Percentiles rank a stretch among this genome's conserved stretches.
These are phyloP conservation scores for Grapholita molesta DNA, from an alignment of 1,140 invertebrate species.

Conservation along the genomic window DNA sequence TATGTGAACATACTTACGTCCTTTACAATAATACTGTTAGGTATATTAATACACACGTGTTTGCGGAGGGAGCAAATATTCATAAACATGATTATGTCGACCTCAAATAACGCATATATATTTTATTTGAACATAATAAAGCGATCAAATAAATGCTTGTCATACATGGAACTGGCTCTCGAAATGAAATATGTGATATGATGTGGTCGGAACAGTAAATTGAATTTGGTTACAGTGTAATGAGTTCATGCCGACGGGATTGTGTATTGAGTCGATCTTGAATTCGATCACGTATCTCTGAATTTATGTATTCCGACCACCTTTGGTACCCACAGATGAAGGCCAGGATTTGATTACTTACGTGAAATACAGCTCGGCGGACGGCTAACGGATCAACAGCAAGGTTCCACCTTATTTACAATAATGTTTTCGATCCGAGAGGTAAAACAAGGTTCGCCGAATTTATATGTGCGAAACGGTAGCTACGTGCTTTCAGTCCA, in stretches of 20 bases:
- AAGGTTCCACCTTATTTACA: slow-evolving; percentile 22
- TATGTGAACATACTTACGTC: not conserved
- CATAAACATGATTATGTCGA: slow-evolving; percentile 21
- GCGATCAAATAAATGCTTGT: slow-evolving; percentile 35
- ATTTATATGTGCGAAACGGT: slow-evolving; percentile 16
- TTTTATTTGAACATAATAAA: slow-evolving; percentile 36
- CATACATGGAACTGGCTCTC: slow-evolving; percentile 39
- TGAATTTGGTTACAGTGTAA: slow-evolving; percentile 74
- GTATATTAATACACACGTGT: not conserved
- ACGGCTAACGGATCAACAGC: slow-evolving; percentile 40
- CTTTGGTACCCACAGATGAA: slow-evolving; percentile 57
- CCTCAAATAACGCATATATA: slow-evolving; percentile 34
- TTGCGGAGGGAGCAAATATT: not conserved
- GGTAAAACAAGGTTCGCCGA: slow-evolving; percentile 15
- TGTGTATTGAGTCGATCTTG: slow-evolving; percentile 66
- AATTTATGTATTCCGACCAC: slow-evolving; percentile 74
- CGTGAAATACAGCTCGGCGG: slow-evolving; percentile 47
- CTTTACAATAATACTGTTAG: not conserved
- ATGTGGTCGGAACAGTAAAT: slow-evolving; percentile 62
- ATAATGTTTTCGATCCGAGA: slow-evolving; percentile 7
- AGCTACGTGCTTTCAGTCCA: not conserved
- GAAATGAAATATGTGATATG: slow-evolving; percentile 61
- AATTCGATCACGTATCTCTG: slow-evolving; percentile 71
- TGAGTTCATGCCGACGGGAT: slow-evolving; percentile 66
- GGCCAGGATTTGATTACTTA: slow-evolving; percentile 68